Percentiles rank a stretch among this genome's conserved stretches.
phyloP scores from a whole-genome alignment of 2,888 invertebrate genomes.

The Trachelus iudaicus region DNA sequence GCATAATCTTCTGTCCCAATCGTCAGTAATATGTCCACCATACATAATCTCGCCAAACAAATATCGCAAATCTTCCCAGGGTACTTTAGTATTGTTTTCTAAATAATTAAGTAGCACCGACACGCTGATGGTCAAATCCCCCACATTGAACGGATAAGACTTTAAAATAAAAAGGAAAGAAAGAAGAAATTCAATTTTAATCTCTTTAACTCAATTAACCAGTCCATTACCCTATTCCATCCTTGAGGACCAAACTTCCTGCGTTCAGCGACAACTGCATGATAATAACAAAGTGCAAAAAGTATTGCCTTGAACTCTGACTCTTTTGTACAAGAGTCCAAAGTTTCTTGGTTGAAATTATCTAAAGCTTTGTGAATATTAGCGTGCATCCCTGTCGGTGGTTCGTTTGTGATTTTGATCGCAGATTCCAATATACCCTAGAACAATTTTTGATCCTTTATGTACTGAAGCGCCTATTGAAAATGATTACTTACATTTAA shows the following conservation, averaged over 20 bases:
- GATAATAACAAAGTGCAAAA: slow-evolving; percentile 93
- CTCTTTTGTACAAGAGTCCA: slow-evolving; percentile 93
- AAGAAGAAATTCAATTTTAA: neutral
- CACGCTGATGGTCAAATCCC: slow-evolving; percentile 92
- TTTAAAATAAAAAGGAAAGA: slow-evolving; percentile 17
- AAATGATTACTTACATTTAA: neutral
- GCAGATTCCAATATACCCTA: slow-evolving; percentile 93
- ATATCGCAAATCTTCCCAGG: slow-evolving; percentile 95
- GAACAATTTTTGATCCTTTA: slow-evolving; percentile 72
- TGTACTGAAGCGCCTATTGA: neutral
- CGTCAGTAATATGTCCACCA: slow-evolving; percentile 96
- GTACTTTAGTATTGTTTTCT: slow-evolving; percentile 87
- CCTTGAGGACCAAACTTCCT: slow-evolving; percentile 95
- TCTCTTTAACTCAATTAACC: neutral
- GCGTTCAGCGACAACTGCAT: slow-evolving; percentile 92
- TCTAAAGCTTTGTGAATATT: slow-evolving; percentile 93
- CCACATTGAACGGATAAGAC: slow-evolving; percentile 81
- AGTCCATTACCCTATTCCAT: slow-evolving; percentile 77
- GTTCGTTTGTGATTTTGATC: slow-evolving; percentile 96
- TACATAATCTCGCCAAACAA: slow-evolving; percentile 98
- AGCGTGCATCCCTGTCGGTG: slow-evolving; percentile 94
- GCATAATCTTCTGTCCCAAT: slow-evolving; percentile 93
- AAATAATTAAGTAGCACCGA: slow-evolving; percentile 91
- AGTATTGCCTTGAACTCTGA: slow-evolving; percentile 91
- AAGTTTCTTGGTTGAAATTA: slow-evolving; percentile 91